phyloP scores from a whole-genome alignment of 2,888 invertebrate species.

The Scaptodrosophila latifasciaeformis region DNA sequence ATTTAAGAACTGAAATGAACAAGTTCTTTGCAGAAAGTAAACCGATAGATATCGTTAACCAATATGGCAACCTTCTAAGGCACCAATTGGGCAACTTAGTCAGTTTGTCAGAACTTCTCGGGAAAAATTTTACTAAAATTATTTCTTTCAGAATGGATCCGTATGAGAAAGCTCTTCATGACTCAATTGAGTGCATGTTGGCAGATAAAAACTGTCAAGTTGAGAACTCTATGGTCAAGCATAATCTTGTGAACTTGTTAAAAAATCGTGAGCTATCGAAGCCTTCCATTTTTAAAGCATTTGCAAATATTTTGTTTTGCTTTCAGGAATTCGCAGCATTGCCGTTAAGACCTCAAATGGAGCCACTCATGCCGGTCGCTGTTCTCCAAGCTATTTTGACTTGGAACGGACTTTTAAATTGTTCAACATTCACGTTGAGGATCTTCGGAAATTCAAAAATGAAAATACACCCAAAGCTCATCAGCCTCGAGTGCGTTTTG shows the following conservation, averaged over 20 bases:
- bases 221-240: neutral
- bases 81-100: no score
- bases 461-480: neutral
- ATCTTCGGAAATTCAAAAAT: no score
- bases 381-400: conserved; percentile 30
- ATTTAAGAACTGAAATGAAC: no score
- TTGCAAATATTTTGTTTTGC: neutral
- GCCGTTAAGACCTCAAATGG: conserved; percentile 7
- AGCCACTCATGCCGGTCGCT: conserved; percentile 31
- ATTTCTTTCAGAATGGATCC: no score
- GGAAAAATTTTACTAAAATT: no score
- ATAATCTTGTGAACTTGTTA: conserved; percentile 8
- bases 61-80: no score
- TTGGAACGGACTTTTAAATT: conserved; percentile 30
- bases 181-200: conserved; percentile 22
- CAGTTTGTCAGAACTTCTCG: no score
- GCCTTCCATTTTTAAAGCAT: neutral
- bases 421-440: conserved; percentile 13
- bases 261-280: conserved; percentile 26
- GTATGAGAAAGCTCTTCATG: conserved; percentile 6
- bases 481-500: neutral
- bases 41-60: no score
- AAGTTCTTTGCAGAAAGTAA: no score
- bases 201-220: neutral
- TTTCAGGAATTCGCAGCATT: conserved; percentile 28